phyloP scores from a whole-genome alignment of 2,797 vertebrate genomes.

The Peromyscus eremicus region DNA sequence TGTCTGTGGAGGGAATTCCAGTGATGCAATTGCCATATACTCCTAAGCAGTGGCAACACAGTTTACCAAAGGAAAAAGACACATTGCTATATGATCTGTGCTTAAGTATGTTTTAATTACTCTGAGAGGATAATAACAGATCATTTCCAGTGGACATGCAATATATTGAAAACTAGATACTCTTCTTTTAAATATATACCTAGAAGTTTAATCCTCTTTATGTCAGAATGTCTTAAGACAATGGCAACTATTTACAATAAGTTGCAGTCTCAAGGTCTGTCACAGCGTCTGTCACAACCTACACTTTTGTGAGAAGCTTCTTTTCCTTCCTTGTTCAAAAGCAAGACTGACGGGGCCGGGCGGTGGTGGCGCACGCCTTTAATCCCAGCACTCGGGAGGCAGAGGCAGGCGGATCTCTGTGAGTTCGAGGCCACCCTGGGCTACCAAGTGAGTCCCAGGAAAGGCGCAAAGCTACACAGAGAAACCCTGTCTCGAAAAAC shows the following conservation, averaged over 20 bases:
- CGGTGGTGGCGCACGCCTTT: too few species aligned
- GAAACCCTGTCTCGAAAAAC: too few species aligned
- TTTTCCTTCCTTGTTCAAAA: not conserved
- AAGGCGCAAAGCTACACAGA: too few species aligned
- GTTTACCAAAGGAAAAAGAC: not conserved
- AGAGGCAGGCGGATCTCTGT: too few species aligned
- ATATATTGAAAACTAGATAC: not conserved
- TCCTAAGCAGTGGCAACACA: not conserved
- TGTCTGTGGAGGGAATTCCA: conserved; percentile 1
- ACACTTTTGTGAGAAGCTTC: not conserved
- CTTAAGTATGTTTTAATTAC: not conserved
- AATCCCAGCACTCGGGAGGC: too few species aligned
- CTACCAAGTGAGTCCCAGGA: too few species aligned
- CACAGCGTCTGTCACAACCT: not conserved
- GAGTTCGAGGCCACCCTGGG: too few species aligned
- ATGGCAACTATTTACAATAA: conserved; percentile 15
- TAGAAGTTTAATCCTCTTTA: not conserved
- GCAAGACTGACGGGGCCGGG: not conserved
- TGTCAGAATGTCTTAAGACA: not conserved
- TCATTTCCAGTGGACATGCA: not conserved
- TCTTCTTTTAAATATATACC: not conserved
- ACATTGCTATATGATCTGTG: not conserved
- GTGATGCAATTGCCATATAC: not conserved
- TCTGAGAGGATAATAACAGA: not conserved
- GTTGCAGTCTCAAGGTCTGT: not conserved